A percentile compares a stretch with the other conserved stretches of the same genome.
Conservation (phyloP, 1,140 invertebrate species). For the Schmidtea mediterranea region DNA sequence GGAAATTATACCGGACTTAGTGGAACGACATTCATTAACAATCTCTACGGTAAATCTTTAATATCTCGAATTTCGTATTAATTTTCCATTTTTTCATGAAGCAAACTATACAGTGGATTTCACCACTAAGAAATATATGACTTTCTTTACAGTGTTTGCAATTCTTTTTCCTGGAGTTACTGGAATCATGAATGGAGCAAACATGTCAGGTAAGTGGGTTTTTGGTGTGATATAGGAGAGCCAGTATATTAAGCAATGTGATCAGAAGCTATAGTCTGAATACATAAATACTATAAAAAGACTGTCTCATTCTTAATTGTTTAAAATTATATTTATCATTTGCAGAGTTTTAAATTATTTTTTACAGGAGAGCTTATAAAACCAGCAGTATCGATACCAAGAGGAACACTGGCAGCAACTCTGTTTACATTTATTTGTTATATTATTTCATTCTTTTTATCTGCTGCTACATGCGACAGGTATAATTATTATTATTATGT, state of each 20-base stretch:
- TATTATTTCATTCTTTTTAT: slow-evolving; percentile 50
- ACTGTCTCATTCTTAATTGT: too few relatives aligned
- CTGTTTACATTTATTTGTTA: slow-evolving; percentile 65
- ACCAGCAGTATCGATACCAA: slow-evolving; percentile 65
- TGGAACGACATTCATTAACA: slow-evolving; percentile 6
- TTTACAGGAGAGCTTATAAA: slow-evolving; percentile 49
- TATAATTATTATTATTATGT: slow-evolving; percentile 8
- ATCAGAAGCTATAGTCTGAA: too few relatives aligned
- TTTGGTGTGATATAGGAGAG: too few relatives aligned
- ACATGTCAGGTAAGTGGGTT: slow-evolving; percentile 54
- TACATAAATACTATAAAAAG: too few relatives aligned
- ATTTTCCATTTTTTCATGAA: too few relatives aligned
- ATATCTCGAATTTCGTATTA: too few relatives aligned
- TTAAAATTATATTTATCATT: too few relatives aligned
- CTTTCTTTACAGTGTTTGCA: slow-evolving; percentile 60
- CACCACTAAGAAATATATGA: background rate
- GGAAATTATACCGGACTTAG: slow-evolving; percentile 53
- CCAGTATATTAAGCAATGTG: too few relatives aligned
- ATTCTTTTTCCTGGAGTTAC: slow-evolving; percentile 59
- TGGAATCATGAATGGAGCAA: slow-evolving; percentile 94
- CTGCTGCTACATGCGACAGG: slow-evolving; percentile 49
- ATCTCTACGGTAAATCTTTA: too few relatives aligned
- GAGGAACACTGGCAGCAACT: slow-evolving; percentile 66
- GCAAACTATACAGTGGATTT: background rate
- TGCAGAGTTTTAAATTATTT: too few relatives aligned